phyloP scores from a whole-genome alignment of 2,113 vertebrate genomes.

The Bubo scandiacus region DNA sequence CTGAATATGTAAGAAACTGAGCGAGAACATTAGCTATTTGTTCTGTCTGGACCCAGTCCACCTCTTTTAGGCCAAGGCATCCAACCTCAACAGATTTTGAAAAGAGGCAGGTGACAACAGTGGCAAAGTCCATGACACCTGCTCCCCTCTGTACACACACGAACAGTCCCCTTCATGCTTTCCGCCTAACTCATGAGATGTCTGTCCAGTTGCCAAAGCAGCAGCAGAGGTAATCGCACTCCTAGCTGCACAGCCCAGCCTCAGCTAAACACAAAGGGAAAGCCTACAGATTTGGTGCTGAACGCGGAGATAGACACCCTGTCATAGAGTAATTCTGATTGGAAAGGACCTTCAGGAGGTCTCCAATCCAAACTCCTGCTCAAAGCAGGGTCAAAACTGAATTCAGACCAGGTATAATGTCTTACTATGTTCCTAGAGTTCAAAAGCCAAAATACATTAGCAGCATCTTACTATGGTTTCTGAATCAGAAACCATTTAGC shows the following conservation, averaged over 20 bases:
- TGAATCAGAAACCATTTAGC: background rate
- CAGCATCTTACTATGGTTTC: background rate
- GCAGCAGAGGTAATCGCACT: background rate
- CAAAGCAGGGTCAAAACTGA: background rate
- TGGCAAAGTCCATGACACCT: background rate
- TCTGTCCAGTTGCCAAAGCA: background rate
- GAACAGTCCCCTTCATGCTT: fast-evolving
- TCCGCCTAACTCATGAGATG: background rate
- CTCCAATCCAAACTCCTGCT: background rate
- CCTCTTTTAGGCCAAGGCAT: background rate
- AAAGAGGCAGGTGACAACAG: background rate
- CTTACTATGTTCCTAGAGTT: background rate
- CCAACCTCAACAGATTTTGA: background rate
- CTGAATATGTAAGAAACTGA: background rate
- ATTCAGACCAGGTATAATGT: background rate
- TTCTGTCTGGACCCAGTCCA: background rate
- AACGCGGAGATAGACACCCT: background rate
- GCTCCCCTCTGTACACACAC: background rate
- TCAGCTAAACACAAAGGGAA: background rate
- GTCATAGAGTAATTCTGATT: background rate
- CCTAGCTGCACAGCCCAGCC: background rate
- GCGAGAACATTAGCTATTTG: background rate
- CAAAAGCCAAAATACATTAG: background rate
- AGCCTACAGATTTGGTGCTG: background rate
- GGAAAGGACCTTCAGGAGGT: background rate